These are phyloP conservation scores for Orussus abietinus DNA, from an alignment of 1,140 invertebrate species.

Conservation along the genomic window DNA sequence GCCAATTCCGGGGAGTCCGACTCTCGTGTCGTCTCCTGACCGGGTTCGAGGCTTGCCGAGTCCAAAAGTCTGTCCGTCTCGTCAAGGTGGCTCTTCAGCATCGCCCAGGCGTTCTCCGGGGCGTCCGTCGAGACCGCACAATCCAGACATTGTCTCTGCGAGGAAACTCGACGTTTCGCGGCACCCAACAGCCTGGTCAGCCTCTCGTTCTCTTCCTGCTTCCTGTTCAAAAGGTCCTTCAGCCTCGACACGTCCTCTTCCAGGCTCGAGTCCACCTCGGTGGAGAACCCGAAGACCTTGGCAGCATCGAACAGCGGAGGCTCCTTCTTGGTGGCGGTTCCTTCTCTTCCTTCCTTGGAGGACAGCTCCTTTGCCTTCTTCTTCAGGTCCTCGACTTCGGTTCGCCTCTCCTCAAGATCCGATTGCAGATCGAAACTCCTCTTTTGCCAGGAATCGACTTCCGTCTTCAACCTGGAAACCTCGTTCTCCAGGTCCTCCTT, in stretches of 20 bases:
- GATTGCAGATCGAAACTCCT: too few species aligned
- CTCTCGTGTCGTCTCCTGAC: constrained; percentile 16
- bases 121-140: constrained; percentile 8
- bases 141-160: constrained; percentile 7
- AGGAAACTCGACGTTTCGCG: constrained; percentile 12
- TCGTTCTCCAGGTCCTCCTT: too few species aligned
- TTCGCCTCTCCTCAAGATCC: too few species aligned
- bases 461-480: too few species aligned
- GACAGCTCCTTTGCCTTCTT: constrained; percentile 20
- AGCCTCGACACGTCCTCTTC: constrained; percentile 23
- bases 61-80: constrained; percentile 3
- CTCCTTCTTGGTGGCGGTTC: too few species aligned
- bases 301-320: constrained; percentile 34
- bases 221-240: constrained; percentile 11
- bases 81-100: constrained; percentile 5
- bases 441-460: too few species aligned
- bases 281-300: constrained; percentile 27
- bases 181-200: constrained; percentile 17
- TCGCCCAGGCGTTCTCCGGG: constrained; percentile 9
- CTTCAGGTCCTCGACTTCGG: too few species aligned
- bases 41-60: too few species aligned
- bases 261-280: constrained; percentile 9
- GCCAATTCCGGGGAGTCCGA: constrained; percentile 8
- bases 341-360: too few species aligned
- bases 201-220: constrained; percentile 23